Evolutionary conservation across 2,113 vertebrate species (phyloP), one percentile per base, ranked within the genome.

Genomic region (Illadopsis cleaveri): DNA sequence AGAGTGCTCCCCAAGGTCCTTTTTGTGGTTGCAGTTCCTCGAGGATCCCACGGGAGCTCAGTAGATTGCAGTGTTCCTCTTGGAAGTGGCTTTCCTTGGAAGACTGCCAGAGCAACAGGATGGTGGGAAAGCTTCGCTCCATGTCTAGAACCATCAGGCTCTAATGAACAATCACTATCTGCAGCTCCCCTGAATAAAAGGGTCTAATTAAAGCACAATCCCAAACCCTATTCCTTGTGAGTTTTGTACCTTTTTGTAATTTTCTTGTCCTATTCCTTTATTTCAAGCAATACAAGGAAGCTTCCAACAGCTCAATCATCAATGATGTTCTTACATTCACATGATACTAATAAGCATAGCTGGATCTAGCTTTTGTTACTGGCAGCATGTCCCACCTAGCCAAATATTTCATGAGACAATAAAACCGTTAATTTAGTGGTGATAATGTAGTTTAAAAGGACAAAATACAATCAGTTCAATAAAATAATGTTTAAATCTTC

Each of bases 111-210:
- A 68, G 51, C 9, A 93, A 31, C 64, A 79, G 48, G 37, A 94
- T 79, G 90, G 94, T 96, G 96, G 94, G 96, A 96, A 97, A 97
- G 69, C 53, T 72, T 84, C 82, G 57, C 56, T 57, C 18, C 51
- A 70, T 3, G 2, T 90, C 64, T 45, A 81, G 76, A 96, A 70
- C 40, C 60, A 83, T 11, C 37, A 68, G 60, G 47, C 68, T 62
- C 42, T 30, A 38, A 71, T 28, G 24, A 58, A 68, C 44, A 47
- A 44, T 68, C 38, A 7, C 47, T 37, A 6, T 77, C 15, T 54
- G 11, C 68, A 83, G 65, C 6, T 80, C 23, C 13, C 5, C 47
- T 69, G 2, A 2, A 62, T 77, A 57, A 82, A 73, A 17, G 10
- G 11, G 24, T 56, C 22, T 40, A 35, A 11, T 66, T 69, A 83